phyloP scores from a whole-genome alignment of 2,888 invertebrate genomes.

The Ganaspis brasiliensis region DNA sequence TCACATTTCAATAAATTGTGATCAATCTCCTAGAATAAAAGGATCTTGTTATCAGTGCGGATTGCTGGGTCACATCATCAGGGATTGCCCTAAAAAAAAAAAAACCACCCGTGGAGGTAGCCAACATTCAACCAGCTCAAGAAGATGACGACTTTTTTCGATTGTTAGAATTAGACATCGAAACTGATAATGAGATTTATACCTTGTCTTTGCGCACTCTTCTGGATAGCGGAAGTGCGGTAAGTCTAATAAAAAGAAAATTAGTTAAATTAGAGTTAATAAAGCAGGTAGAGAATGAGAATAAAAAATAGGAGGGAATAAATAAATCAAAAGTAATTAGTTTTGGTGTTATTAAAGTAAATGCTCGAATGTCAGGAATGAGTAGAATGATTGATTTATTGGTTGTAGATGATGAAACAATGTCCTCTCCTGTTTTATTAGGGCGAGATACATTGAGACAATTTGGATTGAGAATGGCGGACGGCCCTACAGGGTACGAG shows the following conservation, averaged over 20 bases:
- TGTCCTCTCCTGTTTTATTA: conserved; percentile 7
- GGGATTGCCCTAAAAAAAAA: neutral
- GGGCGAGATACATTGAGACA: conserved; percentile 13
- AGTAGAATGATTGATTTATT: neutral
- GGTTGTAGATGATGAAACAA: conserved; percentile 6
- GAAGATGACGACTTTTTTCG: too few relatives aligned
- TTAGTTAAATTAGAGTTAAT: neutral
- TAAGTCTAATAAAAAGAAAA: conserved; percentile 3
- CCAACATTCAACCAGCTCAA: too few relatives aligned
- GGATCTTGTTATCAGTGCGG: neutral
- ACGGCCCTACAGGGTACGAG: neutral
- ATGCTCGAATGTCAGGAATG: neutral
- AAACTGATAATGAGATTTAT: neutral
- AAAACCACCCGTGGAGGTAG: too few relatives aligned
- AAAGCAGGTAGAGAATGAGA: neutral
- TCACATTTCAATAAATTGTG: neutral
- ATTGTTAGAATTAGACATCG: too few relatives aligned
- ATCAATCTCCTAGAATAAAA: neutral
- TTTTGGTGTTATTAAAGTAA: neutral
- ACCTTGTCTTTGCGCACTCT: neutral
- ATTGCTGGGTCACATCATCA: neutral
- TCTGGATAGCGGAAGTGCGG: neutral
- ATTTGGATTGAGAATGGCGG: conserved; percentile 13
- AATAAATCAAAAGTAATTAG: neutral
- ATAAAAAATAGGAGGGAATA: neutral